phyloP scores from a whole-genome alignment of 2,113 vertebrate genomes.

The Spea multiplicata region DNA sequence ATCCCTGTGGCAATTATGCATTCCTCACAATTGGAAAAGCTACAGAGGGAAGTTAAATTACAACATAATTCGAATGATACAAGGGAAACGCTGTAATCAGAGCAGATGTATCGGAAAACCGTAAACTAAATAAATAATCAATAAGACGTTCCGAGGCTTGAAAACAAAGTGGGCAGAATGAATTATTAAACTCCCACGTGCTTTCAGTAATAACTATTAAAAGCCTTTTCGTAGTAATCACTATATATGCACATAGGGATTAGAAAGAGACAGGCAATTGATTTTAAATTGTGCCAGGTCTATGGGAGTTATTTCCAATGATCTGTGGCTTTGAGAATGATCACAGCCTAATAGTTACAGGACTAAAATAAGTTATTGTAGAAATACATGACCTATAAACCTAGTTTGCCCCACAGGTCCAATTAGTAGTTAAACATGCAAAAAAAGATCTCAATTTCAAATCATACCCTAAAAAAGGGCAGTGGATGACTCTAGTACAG shows the following conservation, averaged over 20 bases:
- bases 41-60: conserved; percentile 16
- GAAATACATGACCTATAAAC: conserved; percentile 15
- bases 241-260: conserved; percentile 47
- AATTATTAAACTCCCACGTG: conserved; percentile 47
- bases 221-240: conserved; percentile 46
- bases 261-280: conserved; percentile 48
- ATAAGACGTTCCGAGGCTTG: conserved; percentile 39
- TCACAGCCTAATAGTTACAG: conserved; percentile 33
- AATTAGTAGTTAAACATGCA: neutral
- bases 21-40: conserved; percentile 24
- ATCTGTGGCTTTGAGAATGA: conserved; percentile 42
- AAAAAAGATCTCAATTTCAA: neutral
- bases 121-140: conserved; percentile 43
- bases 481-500: too few species aligned
- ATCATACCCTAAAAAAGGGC: too few species aligned
- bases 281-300: conserved; percentile 44
- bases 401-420: neutral
- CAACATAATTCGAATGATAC: conserved; percentile 25
- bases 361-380: conserved; percentile 25
- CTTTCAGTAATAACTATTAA: conserved; percentile 49
- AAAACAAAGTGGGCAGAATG: conserved; percentile 48
- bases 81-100: conserved; percentile 32
- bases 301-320: conserved; percentile 43
- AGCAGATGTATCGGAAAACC: conserved; percentile 38
- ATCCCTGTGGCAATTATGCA: conserved; percentile 2